Evolutionary conservation across 2,888 invertebrate genomes (phyloP).

Genomic region (Portevinia maculata): DNA sequence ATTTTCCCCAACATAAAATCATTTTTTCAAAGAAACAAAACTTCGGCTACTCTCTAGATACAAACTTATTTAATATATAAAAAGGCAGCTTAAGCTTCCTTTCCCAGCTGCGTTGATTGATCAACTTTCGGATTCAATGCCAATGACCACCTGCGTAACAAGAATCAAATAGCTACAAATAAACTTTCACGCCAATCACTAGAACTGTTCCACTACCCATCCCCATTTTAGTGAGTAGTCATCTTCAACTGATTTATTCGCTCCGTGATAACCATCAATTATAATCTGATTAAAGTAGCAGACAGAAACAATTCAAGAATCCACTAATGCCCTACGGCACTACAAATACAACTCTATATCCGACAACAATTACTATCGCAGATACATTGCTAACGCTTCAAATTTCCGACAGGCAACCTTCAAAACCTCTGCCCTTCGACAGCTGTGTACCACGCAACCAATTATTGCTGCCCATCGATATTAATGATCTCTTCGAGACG

Average conservation of each 20-base stretch:
- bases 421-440: slow-evolving; percentile 52
- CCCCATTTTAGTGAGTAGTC: slow-evolving; percentile 32
- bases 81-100: too few species aligned
- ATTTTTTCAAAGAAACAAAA: too few species aligned
- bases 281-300: slow-evolving; percentile 2
- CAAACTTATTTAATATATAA: too few species aligned
- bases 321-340: slow-evolving; percentile 7
- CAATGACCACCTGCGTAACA: too few species aligned
- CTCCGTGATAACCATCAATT: slow-evolving; percentile 47
- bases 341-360: slow-evolving; percentile 12
- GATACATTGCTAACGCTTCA: neutral
- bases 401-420: slow-evolving; percentile 21
- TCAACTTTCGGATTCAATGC: too few species aligned
- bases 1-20: too few species aligned
- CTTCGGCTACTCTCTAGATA: too few species aligned
- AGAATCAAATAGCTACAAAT: too few species aligned
- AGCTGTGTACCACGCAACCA: slow-evolving; percentile 52
- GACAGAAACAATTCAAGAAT: neutral
- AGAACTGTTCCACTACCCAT: slow-evolving; percentile 13
- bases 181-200: slow-evolving; percentile 13
- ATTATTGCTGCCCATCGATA: slow-evolving; percentile 58
- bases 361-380: slow-evolving; percentile 7
- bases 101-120: too few species aligned
- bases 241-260: slow-evolving; percentile 52
- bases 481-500: slow-evolving; percentile 50